These are phyloP conservation scores for roundworm (Caenorhabditis elegans) DNA, from an alignment of 1,140 invertebrate genomes.

Conservation along the genomic window WBcel235 BX284603.4:6754501-6755000, in stretches of 20 bases:
- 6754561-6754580: slow-evolving; percentile 65
- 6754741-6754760: slow-evolving; percentile 63
- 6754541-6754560: slow-evolving; percentile 65
- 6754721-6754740: slow-evolving; percentile 63
- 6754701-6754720: slow-evolving; percentile 61
- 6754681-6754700: slow-evolving; percentile 54
- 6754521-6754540: slow-evolving; percentile 64
- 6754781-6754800: slow-evolving; percentile 61
- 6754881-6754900: slow-evolving; percentile 62
- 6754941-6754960: slow-evolving; percentile 61
- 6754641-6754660: slow-evolving; percentile 62
- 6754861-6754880: slow-evolving; percentile 65
- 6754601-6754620: slow-evolving; percentile 64
- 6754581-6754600: slow-evolving; percentile 60
- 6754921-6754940: slow-evolving; percentile 65
- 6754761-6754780: slow-evolving; percentile 56
- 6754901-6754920: slow-evolving; percentile 66
- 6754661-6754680: slow-evolving; percentile 58
- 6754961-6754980: slow-evolving; percentile 65
- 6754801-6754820: slow-evolving; percentile 45
- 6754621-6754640: slow-evolving; percentile 58
- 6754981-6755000: slow-evolving; percentile 55
- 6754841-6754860: slow-evolving; percentile 64
- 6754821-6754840: slow-evolving; percentile 54
- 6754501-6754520: slow-evolving; percentile 58